Conservation (phyloP, 2,888 invertebrate species). For the Sphaeridia pumilis region DNA sequence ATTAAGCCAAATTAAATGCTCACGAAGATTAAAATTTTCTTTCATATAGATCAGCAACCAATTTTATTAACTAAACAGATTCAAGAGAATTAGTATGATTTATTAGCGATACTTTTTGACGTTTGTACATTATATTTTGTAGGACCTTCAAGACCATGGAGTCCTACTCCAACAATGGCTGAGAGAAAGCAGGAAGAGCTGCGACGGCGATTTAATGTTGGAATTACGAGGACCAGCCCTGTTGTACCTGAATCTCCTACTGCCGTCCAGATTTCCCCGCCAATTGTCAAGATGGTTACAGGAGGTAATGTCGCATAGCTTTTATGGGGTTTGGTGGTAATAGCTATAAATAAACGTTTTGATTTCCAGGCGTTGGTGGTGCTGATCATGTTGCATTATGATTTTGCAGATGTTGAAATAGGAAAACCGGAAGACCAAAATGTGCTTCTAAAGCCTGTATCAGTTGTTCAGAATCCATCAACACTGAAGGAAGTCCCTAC, state of each 20-base stretch:
- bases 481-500: too few species aligned
- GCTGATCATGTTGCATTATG: not conserved
- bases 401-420: not conserved
- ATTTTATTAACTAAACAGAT: not conserved
- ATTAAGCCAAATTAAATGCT: too few species aligned
- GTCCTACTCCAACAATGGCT: constrained; percentile 70
- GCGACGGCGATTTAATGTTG: constrained; percentile 54
- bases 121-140: not conserved
- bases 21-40: not conserved
- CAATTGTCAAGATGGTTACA: not conserved
- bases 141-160: constrained; percentile 43
- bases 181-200: constrained; percentile 80
- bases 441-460: too few species aligned
- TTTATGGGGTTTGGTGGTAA: too few species aligned
- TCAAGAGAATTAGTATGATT: not conserved
- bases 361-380: not conserved
- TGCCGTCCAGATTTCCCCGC: not conserved
- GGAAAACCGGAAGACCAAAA: too few species aligned
- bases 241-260: not conserved
- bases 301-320: not conserved
- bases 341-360: too few species aligned
- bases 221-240: constrained; percentile 3
- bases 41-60: too few species aligned
- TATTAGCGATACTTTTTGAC: not conserved
- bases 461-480: too few species aligned